Evolutionary conservation across 1,140 invertebrate genomes (phyloP).

Genomic region (Rhagoletis pomonella): DNA sequence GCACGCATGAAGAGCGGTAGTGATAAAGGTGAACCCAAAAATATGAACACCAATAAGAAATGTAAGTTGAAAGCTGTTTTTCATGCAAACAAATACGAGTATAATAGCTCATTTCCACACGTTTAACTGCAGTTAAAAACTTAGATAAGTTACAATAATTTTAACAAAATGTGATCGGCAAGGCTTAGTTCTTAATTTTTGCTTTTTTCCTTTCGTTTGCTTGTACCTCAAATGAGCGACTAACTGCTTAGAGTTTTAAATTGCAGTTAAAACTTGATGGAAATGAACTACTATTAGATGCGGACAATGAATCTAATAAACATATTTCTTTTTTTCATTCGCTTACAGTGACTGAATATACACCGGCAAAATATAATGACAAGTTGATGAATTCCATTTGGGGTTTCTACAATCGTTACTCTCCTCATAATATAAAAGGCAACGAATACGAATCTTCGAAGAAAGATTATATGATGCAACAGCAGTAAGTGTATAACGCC

Average conservation of each 20-base stretch:
- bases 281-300: background rate
- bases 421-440: constrained; percentile 89
- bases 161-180: too few relatives aligned
- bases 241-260: too few relatives aligned
- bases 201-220: too few relatives aligned
- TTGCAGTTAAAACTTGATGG: background rate
- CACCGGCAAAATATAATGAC: constrained; percentile 86
- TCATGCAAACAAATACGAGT: background rate
- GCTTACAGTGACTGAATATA: constrained; percentile 61
- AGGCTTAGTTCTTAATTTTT: too few relatives aligned
- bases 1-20: constrained; percentile 65
- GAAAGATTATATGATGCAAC: constrained; percentile 75
- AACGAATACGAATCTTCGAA: constrained; percentile 78
- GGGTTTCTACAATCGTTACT: constrained; percentile 90
- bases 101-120: background rate
- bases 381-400: constrained; percentile 93
- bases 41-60: constrained; percentile 61
- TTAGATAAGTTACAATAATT: too few relatives aligned
- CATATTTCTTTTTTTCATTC: constrained; percentile 17
- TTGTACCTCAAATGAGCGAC: too few relatives aligned
- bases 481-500: constrained; percentile 74
- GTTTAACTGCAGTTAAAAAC: too few relatives aligned
- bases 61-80: constrained; percentile 60
- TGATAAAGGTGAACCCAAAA: constrained; percentile 64
- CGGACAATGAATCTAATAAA: too few relatives aligned